Conservation (phyloP, 1,140 invertebrate species). For the Lucilia cuprina region DNA sequence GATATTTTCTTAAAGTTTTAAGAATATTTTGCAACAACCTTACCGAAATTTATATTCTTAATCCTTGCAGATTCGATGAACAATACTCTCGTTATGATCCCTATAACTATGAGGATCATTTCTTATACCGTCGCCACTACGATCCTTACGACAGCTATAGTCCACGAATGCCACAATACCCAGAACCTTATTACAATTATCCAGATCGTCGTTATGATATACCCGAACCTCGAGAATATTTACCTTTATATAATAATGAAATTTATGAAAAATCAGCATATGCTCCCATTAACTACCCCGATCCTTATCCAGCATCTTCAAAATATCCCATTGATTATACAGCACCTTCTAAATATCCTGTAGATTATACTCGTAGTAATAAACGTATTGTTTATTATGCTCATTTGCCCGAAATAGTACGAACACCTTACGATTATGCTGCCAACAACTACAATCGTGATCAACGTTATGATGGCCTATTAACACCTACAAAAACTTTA, state of each 20-base stretch:
- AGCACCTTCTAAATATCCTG: constrained; percentile 40
- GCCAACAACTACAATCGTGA: constrained; percentile 34
- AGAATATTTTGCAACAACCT: no score
- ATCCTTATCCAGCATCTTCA: constrained; percentile 43
- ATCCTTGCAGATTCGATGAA: constrained; percentile 49
- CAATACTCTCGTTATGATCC: constrained; percentile 57
- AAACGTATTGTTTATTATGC: constrained; percentile 65
- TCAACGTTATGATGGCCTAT: constrained; percentile 35
- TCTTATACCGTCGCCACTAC: constrained; percentile 52
- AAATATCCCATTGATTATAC: constrained; percentile 47
- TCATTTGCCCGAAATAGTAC: constrained; percentile 64
- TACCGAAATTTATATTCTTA: background rate
- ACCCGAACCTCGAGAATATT: constrained; percentile 47
- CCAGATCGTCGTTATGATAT: constrained; percentile 57
- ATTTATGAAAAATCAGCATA: constrained; percentile 45
- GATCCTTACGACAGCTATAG: constrained; percentile 61
- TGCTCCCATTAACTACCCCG: constrained; percentile 42
- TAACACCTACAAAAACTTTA: constrained; percentile 26
- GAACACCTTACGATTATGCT: constrained; percentile 55
- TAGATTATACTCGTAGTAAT: constrained; percentile 47
- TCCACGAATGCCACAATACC: constrained; percentile 54
- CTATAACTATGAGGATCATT: constrained; percentile 58
- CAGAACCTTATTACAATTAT: constrained; percentile 58
- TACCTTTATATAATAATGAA: constrained; percentile 45
- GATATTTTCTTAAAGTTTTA: background rate